Evolutionary conservation across 2,888 invertebrate species (phyloP).

Genomic region (Hyppa rectilinea): DNA sequence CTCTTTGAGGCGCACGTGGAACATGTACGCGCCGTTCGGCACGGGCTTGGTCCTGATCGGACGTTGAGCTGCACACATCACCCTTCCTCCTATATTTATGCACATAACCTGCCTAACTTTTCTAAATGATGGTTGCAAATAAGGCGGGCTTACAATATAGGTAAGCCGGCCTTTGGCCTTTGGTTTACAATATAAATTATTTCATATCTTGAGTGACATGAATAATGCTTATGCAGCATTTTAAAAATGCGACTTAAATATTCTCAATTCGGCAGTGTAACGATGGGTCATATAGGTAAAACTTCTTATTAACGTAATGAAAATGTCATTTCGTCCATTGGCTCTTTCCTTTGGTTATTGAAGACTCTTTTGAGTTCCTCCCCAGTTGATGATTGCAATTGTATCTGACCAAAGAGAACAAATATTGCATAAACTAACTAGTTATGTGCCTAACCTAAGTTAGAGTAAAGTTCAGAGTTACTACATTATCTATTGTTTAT

Average conservation of each 20-base stretch:
- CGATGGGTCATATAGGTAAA: not conserved
- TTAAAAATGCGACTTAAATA: not conserved
- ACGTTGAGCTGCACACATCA: no score
- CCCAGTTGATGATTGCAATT: not conserved
- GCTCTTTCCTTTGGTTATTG: not conserved
- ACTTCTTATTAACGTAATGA: not conserved
- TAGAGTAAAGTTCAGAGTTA: not conserved
- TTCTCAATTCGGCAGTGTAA: not conserved
- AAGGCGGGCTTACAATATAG: not conserved
- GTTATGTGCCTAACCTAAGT: not conserved
- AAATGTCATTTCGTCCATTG: not conserved
- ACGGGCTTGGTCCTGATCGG: no score
- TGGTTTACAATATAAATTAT: not conserved
- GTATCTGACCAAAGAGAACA: not conserved
- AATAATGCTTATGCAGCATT: not conserved
- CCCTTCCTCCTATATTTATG: no score
- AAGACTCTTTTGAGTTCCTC: not conserved
- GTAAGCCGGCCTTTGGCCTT: no score
- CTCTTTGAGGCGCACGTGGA: no score
- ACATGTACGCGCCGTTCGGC: no score
- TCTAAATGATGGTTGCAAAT: not conserved
- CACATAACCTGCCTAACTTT: no score
- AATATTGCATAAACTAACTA: not conserved
- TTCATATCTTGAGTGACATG: not conserved
- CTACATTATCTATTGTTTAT: not conserved